Percentiles rank a stretch among this genome's conserved stretches.
These are phyloP conservation scores for Pelodiscus sinensis DNA, from an alignment of 2,113 vertebrate species.

Conservation along the genomic window DNA sequence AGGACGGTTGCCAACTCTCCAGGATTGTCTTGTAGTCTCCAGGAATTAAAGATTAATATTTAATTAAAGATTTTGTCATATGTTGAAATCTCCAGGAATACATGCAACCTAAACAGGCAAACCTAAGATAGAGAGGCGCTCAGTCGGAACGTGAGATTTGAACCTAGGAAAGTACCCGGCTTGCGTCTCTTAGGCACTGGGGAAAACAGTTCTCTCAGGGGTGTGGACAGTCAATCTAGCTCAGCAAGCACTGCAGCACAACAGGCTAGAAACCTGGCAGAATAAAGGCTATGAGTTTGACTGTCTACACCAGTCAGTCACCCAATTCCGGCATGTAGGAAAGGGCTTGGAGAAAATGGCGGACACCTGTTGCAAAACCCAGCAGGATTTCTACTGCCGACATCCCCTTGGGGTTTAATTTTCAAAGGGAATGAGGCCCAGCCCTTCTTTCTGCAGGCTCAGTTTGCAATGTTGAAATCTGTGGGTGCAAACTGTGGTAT, in stretches of 20 bases:
- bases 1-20: background rate
- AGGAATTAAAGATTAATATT: background rate
- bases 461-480: rapidly evolving
- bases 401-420: rapidly evolving
- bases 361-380: background rate
- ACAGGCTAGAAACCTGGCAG: background rate
- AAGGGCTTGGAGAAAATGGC: background rate
- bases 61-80: background rate
- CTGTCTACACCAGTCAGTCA: rapidly evolving
- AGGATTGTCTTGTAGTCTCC: background rate
- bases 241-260: background rate
- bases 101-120: background rate
- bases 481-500: background rate
- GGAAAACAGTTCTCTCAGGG: background rate
- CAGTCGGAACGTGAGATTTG: background rate
- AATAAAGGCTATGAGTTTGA: rapidly evolving
- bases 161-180: background rate
- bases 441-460: background rate
- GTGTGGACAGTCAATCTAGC: background rate
- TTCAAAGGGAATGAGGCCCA: background rate
- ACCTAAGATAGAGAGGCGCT: background rate
- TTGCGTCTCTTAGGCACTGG: background rate
- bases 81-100: background rate
- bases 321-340: background rate
- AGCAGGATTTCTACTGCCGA: background rate